Evolutionary conservation across 2,797 vertebrate genomes (phyloP), one percentile per base, ranked within the genome.

Genomic region (Melanotaenia maccullochi): DNA sequence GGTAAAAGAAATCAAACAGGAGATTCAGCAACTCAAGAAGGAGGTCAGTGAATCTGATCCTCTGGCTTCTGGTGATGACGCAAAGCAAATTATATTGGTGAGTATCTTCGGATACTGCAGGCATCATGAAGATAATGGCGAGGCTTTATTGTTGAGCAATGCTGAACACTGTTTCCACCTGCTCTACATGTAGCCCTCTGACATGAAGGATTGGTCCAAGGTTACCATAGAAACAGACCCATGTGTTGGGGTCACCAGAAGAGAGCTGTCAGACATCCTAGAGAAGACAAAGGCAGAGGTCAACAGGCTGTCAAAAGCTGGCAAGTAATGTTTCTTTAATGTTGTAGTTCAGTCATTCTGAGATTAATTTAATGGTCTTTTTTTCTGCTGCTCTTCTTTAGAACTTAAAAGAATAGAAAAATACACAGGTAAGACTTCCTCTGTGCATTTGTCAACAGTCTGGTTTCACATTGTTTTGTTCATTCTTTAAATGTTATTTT

Each of bases 171-270:
- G 38, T 63, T 68, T 47, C 44, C 44, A 47, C 20, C 69, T 32
- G 20, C 68, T 1, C 4, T n/a, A n/a, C 44, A 47, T 30, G 8
- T 55, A 65, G 42, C 69, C 73, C 4, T 61, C 57, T 52, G 84
- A 93, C 59, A 90, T 92, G 85, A 95, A 90, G 79, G 92, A 95
- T 65, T 95, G 94, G 94, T 89, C 94, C 57, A 93, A 79, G 78
- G 85, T 95, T 60, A 90, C 81, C 3, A 22, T 93, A 58, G 94
- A 95, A 83, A 87, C 90, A 2, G 94, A 95, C 68, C 93, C 93
- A 36, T 95, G 94, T 71, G 6, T 95, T 16, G 94, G 93, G 24
- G 72, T 90, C 49, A 92, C 92, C 57, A 93, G 93, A 65, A 89
- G 82, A 81, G 90, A 89, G 0, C 68, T 95, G 76, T 88, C 90